Conservation (phyloP, 2,888 invertebrate genomes). For the Tachina lurida region DNA sequence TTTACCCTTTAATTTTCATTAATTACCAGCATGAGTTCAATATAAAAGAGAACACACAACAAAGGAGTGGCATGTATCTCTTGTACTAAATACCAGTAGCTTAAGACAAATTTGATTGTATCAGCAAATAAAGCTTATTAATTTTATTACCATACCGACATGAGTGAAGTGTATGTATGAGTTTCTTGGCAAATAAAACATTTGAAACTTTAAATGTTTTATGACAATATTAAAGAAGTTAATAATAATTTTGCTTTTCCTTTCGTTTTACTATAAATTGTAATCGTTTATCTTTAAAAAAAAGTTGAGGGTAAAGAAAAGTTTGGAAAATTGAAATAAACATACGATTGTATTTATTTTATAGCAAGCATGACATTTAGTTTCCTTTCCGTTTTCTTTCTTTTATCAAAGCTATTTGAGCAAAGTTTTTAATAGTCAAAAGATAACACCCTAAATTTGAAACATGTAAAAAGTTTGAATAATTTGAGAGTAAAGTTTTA, state of each 20-base stretch:
- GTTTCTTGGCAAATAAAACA: background rate
- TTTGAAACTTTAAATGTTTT: slow-evolving; percentile 53
- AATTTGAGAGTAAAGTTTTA: slow-evolving; percentile 29
- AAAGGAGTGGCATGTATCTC: background rate
- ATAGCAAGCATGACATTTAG: slow-evolving; percentile 3
- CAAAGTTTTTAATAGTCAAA: slow-evolving; percentile 53
- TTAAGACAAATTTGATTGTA: slow-evolving; percentile 57
- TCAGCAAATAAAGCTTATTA: slow-evolving; percentile 57
- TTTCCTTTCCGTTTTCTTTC: background rate
- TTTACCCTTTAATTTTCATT: slow-evolving; percentile 79
- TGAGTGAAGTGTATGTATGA: background rate
- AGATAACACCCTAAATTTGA: slow-evolving; percentile 46
- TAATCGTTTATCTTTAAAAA: slow-evolving; percentile 26
- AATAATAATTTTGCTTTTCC: slow-evolving; percentile 42
- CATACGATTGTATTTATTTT: background rate
- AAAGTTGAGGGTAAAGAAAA: slow-evolving; percentile 1
- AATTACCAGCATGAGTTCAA: slow-evolving; percentile 74
- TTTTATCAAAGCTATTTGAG: slow-evolving; percentile 33
- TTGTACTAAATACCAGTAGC: slow-evolving; percentile 42
- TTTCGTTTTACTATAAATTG: background rate
- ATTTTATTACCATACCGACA: slow-evolving; percentile 30
- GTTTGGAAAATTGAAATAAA: background rate
- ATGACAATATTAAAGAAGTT: slow-evolving; percentile 48
- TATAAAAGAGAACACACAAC: slow-evolving; percentile 8
- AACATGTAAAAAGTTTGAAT: slow-evolving; percentile 14